Evolutionary conservation across 1,140 invertebrate species (phyloP).

Genomic region (Ooceraea biroi): DNA sequence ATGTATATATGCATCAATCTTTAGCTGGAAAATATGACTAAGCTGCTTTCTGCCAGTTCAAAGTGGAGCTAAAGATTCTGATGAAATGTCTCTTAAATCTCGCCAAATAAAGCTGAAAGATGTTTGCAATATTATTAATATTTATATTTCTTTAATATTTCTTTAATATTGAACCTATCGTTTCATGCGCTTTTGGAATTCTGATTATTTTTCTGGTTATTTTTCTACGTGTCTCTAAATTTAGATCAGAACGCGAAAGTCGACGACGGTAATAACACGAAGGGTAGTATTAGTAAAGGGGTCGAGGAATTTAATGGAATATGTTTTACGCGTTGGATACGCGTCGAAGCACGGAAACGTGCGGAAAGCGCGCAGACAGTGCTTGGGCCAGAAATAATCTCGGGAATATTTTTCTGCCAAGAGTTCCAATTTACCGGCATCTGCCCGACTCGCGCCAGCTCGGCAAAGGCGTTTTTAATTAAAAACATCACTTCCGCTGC

Average conservation of each 20-base stretch:
- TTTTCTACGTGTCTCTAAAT: neutral
- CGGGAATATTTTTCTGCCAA: conserved; percentile 43
- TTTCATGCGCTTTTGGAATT: conserved; percentile 14
- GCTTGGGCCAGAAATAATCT: conserved; percentile 25
- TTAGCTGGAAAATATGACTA: conserved; percentile 23
- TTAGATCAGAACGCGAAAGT: conserved; percentile 1
- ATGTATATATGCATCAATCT: conserved; percentile 19
- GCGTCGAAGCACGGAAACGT: neutral
- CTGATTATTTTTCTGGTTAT: neutral
- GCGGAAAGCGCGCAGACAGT: neutral
- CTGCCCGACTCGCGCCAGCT: neutral
- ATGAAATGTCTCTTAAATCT: too few species aligned
- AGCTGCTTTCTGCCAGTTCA: neutral
- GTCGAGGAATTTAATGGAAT: conserved; percentile 36
- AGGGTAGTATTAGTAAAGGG: conserved; percentile 13
- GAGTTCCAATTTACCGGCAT: conserved; percentile 23
- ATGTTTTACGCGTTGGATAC: neutral
- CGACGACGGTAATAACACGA: neutral
- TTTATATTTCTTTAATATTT: too few species aligned
- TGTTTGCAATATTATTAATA: too few species aligned
- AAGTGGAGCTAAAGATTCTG: too few species aligned
- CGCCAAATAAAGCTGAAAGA: too few species aligned
- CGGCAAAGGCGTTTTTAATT: conserved; percentile 61
- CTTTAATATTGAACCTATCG: neutral
- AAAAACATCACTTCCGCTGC: conserved; percentile 55